Evolutionary conservation across 2,113 vertebrate species (phyloP).

Genomic region (Herpetotheres cachinnans): DNA sequence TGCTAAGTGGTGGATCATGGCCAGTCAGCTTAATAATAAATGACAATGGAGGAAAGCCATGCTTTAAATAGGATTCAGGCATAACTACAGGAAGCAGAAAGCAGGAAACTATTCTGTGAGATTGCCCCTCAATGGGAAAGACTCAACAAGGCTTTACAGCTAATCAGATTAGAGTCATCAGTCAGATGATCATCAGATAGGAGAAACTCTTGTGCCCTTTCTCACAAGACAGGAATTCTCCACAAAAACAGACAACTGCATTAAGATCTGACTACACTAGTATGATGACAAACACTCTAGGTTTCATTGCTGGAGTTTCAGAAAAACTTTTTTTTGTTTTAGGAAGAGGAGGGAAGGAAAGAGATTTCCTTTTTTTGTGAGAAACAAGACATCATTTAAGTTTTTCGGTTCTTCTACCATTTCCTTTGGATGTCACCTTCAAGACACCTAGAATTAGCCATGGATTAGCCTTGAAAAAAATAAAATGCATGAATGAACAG

Average conservation of each 20-base stretch:
- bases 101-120: not conserved
- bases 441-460: not conserved
- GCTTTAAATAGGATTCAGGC: not conserved
- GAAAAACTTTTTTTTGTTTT: not conserved
- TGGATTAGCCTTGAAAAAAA: not conserved
- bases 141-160: not conserved
- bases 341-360: not conserved
- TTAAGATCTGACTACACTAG: not conserved
- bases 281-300: not conserved
- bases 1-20: not conserved
- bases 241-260: not conserved
- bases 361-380: not conserved
- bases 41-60: not conserved
- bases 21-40: not conserved
- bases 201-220: not conserved
- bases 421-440: not conserved
- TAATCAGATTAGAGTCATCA: not conserved
- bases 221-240: not conserved
- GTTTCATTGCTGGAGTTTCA: not conserved
- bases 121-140: not conserved
- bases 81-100: not conserved
- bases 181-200: not conserved
- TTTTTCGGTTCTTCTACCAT: not conserved
- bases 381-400: not conserved
- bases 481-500: not conserved